A percentile compares a stretch with the other conserved stretches of the same genome.
Conservation (phyloP, 2,797 vertebrate genomes). For the Dipus sagitta region DNA sequence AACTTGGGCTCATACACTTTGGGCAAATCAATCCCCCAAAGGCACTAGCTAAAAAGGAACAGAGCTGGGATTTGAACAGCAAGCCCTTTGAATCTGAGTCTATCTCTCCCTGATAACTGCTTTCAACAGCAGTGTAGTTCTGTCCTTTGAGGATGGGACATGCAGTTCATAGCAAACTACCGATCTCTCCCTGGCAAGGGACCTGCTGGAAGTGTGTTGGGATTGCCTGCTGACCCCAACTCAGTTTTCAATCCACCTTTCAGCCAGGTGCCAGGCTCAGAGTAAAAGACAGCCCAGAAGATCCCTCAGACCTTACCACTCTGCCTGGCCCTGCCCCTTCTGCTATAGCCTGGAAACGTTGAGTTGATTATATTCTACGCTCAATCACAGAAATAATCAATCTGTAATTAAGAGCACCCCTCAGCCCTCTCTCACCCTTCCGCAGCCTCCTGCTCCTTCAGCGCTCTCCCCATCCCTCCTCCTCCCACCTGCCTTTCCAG, state of each 20-base stretch:
- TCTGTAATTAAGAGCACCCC: conserved; percentile 86
- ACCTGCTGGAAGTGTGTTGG: neutral
- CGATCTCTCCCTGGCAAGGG: neutral
- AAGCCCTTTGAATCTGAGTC: neutral
- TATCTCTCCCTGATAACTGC: neutral
- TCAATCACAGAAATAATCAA: conserved; percentile 86
- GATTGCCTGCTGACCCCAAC: neutral
- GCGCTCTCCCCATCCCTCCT: neutral
- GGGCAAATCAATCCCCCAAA: neutral
- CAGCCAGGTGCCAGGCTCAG: neutral
- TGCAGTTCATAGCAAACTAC: neutral
- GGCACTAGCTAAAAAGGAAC: neutral
- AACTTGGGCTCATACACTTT: neutral
- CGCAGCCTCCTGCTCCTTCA: conserved; percentile 21
- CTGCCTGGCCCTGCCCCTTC: conserved; percentile 47
- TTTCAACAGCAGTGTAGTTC: rapidly evolving
- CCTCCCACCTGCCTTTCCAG: conserved; percentile 82
- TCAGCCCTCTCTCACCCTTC: conserved; percentile 72
- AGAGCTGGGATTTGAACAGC: neutral
- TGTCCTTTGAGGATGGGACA: neutral
- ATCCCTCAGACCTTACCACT: conserved; percentile 34
- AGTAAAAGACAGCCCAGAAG: conserved; percentile 46
- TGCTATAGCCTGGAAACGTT: conserved; percentile 70
- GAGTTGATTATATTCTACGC: conserved; percentile 82
- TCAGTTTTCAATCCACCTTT: neutral